Evolutionary conservation across 2,113 vertebrate genomes (phyloP), one percentile per base, ranked within the genome.

Genomic region (Hippocampus guttulatus): DNA sequence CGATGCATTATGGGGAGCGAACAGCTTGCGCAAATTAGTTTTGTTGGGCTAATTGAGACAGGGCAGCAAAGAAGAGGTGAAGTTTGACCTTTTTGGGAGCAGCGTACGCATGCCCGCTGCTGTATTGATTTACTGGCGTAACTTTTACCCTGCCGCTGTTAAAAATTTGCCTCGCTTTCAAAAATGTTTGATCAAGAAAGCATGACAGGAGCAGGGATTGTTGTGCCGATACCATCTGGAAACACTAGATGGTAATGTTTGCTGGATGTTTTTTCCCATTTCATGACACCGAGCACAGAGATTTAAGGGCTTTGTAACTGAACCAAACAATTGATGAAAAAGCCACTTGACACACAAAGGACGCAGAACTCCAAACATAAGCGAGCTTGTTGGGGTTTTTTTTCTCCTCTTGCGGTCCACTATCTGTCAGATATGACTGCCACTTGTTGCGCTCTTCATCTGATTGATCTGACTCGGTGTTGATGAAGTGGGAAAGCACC

Each of bases 401-500:
- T 51, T 52, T 33, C 16, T 45, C 23, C 11, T 45, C 10, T 6
- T 30, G 45, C n/a, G 5, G 18, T 52, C 21, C 38, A 5, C 47
- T 18, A 0, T 63, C 43, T 41, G 55, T 68, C 5, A 25, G 1
- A 60, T 43, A 23, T 64, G 41, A 74, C 47, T 11, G 10, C 38
- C 58, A 47, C 64, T 76, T 68, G 67, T 72, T 68, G 40, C 76
- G 64, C 61, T 84, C 30, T 25, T 85, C 64, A 75, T 65, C 79
- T 74, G 78, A 85, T 82, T 88, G 84, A 86, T 84, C 65, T 84
- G 61, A 54, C 67, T 71, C 74, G 45, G 9, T n/a, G 21, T 52
- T 78, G 75, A 70, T 69, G 61, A 33, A 78, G 41, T 83, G 83
- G 88, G 90, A 91, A 90, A 89, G 84, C 83, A 88, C 88, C 87